Evolutionary conservation across 2,888 invertebrate genomes (phyloP), one percentile per base, ranked within the genome.

Genomic region (Dendrolimus houi): DNA sequence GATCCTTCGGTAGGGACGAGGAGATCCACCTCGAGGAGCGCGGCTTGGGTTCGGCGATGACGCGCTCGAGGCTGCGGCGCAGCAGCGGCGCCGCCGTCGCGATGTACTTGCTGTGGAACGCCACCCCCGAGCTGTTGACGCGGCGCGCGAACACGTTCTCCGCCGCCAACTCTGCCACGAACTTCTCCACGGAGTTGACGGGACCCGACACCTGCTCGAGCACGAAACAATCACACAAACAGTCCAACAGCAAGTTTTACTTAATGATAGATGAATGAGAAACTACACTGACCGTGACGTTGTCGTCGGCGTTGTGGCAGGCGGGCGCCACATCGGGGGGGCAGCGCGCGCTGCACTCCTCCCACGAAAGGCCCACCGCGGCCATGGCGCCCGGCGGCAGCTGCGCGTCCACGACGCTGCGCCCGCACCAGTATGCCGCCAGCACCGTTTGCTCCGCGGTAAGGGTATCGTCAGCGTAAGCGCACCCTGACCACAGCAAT

Each of bases 381-480:
- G 98, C 98, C 98, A 98, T 98, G 56, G 94, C 94, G 52, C 97
- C 97, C 42, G 92, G 86, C 9, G 93, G 82, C 67, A 97, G 83
- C 67, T 93, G 92, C 9, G 96, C 94, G 70, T 97, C 96, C 66
- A 94, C 82, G 69, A 97, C 95, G 68, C 95, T 95, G 71, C 94
- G 94, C 14, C 98, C 98, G 85, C 99, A 93, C 94, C 97, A 97
- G 88, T 97, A 99, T 52, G 99, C 98, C 56, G 98, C 95, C 69
- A 98, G 87, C 58, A 99, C 95, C 0, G 98, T 95, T 88, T 99
- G 98, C 81, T 98, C 98, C 2, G 96, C 95, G 9, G 97, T 98
- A 72, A 99, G 94, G 55, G 97, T 96, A 12, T 97, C 98, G 91
- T 99, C 99, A 42, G 98, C 98, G 87, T 99, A 99, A 13, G 98